phyloP scores from a whole-genome alignment of 2,113 vertebrate genomes.

The Myodes glareolus region DNA sequence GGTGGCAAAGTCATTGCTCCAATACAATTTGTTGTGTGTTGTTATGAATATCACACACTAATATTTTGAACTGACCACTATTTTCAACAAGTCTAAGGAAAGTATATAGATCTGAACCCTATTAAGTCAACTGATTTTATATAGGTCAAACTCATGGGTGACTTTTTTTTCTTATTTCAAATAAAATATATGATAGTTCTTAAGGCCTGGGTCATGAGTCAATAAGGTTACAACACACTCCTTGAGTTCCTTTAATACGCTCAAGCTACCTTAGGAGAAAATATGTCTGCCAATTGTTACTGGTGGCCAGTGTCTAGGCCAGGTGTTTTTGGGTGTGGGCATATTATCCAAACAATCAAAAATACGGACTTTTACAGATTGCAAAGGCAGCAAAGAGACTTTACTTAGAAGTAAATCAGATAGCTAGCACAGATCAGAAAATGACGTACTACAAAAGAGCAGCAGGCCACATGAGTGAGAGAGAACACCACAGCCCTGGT shows the following conservation, averaged over 20 bases:
- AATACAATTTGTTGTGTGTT: slow-evolving; percentile 11
- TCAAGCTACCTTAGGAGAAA: background rate
- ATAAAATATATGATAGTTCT: background rate
- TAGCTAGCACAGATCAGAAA: too few relatives aligned
- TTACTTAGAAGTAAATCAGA: background rate
- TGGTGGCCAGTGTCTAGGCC: background rate
- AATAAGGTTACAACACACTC: background rate
- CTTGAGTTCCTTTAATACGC: background rate
- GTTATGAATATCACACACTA: background rate
- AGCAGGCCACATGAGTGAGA: background rate
- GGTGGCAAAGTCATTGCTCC: background rate
- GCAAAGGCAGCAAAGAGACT: background rate
- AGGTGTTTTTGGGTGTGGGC: background rate
- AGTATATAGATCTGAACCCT: background rate
- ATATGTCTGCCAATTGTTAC: background rate
- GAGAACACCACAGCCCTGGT: too few relatives aligned
- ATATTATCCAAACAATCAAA: background rate
- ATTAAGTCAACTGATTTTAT: background rate
- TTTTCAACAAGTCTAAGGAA: slow-evolving; percentile 23
- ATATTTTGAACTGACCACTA: background rate
- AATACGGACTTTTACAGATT: background rate
- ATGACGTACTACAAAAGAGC: too few relatives aligned
- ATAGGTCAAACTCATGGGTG: background rate
- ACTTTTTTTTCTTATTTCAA: background rate
- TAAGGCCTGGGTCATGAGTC: background rate